phyloP scores from a whole-genome alignment of 2,888 invertebrate species.

The Mesorhabditis spiculigera region DNA sequence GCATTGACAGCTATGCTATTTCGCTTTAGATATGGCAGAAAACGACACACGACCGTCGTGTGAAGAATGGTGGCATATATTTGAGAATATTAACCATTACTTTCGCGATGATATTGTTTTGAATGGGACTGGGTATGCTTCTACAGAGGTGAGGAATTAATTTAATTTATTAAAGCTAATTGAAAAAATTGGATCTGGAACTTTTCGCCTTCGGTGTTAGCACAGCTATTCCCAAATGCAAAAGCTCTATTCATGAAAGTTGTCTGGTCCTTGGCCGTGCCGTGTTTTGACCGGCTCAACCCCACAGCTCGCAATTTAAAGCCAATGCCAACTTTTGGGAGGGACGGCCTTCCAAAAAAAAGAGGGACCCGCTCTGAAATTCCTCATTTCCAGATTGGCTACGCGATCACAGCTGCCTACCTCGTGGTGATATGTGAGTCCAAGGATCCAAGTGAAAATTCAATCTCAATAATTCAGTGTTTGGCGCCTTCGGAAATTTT shows the following conservation, averaged over 20 bases:
- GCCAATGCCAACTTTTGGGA: not conserved
- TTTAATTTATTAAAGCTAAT: not conserved
- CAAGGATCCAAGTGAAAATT: too few species aligned
- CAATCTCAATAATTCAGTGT: constrained; percentile 58
- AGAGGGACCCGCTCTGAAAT: not conserved
- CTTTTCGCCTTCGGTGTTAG: not conserved
- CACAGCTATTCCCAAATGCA: not conserved
- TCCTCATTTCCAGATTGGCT: constrained; percentile 41
- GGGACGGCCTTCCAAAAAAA: not conserved
- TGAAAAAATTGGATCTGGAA: not conserved
- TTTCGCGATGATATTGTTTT: constrained; percentile 52
- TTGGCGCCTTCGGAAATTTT: constrained; percentile 81
- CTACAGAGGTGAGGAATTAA: constrained; percentile 31
- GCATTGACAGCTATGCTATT: too few species aligned
- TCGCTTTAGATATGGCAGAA: too few species aligned
- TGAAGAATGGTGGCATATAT: constrained; percentile 26
- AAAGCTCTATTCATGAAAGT: not conserved
- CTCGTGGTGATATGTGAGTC: constrained; percentile 67
- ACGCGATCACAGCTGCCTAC: constrained; percentile 48
- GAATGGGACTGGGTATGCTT: constrained; percentile 46
- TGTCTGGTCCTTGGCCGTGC: not conserved
- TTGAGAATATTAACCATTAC: constrained; percentile 46
- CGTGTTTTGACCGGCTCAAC: not conserved
- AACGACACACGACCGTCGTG: constrained; percentile 11
- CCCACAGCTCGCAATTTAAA: too few species aligned